These are phyloP conservation scores for Helicoverpa zea DNA, from an alignment of 1,140 invertebrate species.

Conservation along the genomic window DNA sequence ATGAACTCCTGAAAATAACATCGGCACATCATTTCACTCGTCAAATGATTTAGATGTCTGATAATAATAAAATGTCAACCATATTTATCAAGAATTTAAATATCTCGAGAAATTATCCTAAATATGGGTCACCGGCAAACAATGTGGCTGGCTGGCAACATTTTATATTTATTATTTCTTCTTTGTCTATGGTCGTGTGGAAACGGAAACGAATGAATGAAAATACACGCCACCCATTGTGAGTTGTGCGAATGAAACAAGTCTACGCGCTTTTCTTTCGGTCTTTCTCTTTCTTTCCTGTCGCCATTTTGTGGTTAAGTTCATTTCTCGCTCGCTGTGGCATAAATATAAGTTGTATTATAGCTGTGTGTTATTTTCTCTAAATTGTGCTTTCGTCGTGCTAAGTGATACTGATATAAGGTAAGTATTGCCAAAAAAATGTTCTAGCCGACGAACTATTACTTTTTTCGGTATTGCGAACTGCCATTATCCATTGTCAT, in stretches of 20 bases:
- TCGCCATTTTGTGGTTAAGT: slow-evolving; percentile 71
- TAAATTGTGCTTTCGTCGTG: slow-evolving; percentile 53
- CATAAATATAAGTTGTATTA: slow-evolving; percentile 22
- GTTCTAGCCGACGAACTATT: neutral
- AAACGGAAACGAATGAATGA: slow-evolving; percentile 32
- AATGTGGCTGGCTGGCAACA: neutral
- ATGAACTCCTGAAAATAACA: too few relatives aligned
- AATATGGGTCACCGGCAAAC: neutral
- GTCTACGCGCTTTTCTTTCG: neutral
- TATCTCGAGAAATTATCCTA: too few relatives aligned
- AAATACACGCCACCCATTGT: neutral
- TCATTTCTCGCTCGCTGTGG: slow-evolving; percentile 45
- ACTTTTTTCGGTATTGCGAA: slow-evolving; percentile 63
- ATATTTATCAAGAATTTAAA: too few relatives aligned
- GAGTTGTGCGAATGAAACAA: neutral
- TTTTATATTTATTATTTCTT: neutral
- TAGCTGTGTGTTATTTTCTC: slow-evolving; percentile 56
- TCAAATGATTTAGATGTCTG: too few relatives aligned
- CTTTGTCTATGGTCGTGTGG: neutral
- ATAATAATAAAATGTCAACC: too few relatives aligned
- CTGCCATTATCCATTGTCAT: slow-evolving; percentile 60
- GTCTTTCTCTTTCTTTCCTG: slow-evolving; percentile 44
- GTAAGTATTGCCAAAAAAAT: slow-evolving; percentile 63
- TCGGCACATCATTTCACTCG: too few relatives aligned
- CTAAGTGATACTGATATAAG: slow-evolving; percentile 42